phyloP scores from a whole-genome alignment of 2,797 vertebrate genomes.

The Anguilla marmorata region DNA sequence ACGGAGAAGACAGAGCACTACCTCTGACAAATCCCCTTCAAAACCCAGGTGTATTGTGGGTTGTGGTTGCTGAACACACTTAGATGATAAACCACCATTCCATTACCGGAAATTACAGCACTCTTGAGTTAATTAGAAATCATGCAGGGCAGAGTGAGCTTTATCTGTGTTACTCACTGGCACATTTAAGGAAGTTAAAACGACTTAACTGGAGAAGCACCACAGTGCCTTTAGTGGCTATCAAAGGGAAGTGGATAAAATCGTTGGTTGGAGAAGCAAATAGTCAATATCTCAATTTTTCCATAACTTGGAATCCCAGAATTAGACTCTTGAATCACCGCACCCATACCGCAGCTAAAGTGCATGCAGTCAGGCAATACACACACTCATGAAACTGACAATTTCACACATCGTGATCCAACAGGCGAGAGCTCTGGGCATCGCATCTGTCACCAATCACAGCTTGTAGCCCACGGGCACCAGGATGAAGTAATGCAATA shows the following conservation, averaged over 20 bases:
- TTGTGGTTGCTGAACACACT: neutral
- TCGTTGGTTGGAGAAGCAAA: too few species aligned
- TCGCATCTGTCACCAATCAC: neutral
- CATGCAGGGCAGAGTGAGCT: neutral
- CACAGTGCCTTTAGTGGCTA: neutral
- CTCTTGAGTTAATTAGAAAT: neutral
- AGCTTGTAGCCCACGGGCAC: neutral
- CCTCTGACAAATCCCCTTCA: neutral
- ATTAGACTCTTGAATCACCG: too few species aligned
- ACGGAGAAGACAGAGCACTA: neutral
- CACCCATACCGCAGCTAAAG: too few species aligned
- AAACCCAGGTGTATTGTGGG: neutral
- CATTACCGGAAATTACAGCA: neutral
- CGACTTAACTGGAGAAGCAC: neutral
- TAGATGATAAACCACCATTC: neutral
- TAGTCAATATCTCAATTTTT: too few species aligned
- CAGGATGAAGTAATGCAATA: too few species aligned
- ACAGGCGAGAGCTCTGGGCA: neutral
- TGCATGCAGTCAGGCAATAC: too few species aligned
- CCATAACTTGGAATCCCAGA: too few species aligned
- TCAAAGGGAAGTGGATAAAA: too few species aligned
- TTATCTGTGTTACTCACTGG: neutral
- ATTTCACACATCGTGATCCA: neutral
- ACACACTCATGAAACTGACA: neutral
- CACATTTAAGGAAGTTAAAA: neutral